Conservation (phyloP, 2,113 vertebrate genomes). For the Mormyrus lacerda region DNA sequence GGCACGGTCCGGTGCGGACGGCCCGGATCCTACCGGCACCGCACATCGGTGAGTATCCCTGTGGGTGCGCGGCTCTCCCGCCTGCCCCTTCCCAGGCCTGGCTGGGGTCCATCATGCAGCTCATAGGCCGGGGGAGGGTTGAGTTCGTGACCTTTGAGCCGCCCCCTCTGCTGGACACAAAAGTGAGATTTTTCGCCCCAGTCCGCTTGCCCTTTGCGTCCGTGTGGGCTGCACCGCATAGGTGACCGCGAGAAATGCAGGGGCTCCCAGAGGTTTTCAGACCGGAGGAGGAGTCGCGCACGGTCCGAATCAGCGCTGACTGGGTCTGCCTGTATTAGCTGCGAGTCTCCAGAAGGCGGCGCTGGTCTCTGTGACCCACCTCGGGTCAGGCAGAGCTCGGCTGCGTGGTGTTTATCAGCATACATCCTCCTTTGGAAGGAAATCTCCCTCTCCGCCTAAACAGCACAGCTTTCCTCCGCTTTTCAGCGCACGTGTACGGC, state of each 20-base stretch:
- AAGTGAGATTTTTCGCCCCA: background rate
- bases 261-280: background rate
- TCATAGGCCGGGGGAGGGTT: background rate
- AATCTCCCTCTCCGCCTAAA: background rate
- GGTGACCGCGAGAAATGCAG: background rate
- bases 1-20: slow-evolving; percentile 82
- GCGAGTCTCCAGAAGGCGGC: background rate
- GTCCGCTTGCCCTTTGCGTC: background rate
- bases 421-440: background rate
- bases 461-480: slow-evolving; percentile 16
- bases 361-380: background rate
- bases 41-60: slow-evolving; percentile 72
- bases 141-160: background rate
- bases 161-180: background rate
- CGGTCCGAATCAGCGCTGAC: background rate
- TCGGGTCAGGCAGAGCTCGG: background rate
- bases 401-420: background rate
- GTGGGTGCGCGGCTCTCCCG: background rate
- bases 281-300: background rate
- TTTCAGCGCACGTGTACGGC: slow-evolving; percentile 35
- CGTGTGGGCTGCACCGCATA: background rate
- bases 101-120: background rate
- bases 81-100: background rate
- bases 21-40: slow-evolving; percentile 87
- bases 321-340: background rate